Evolutionary conservation across 2,113 vertebrate genomes (phyloP), one percentile per base, ranked within the genome.

Genomic region (Sinocyclocheilus anophthalmus): DNA sequence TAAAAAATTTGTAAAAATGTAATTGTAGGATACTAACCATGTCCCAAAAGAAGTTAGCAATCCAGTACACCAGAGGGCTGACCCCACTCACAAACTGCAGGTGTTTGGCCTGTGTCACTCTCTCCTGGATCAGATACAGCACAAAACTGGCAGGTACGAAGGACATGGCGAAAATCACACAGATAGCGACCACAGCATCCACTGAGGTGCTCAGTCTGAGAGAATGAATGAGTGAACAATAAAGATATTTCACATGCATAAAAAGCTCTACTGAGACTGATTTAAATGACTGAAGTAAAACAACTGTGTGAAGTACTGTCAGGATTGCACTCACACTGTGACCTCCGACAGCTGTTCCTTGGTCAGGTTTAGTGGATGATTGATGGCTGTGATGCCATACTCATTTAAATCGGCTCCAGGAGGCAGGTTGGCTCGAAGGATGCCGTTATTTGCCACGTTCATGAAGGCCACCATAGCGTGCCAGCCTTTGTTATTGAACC

Each of bases 401-500:
- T 96, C 93, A 14, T 95, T 95, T 2, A 96, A 94, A 63, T 93
- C 89, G 76, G 92, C 92, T 77, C 92, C 92, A 83, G 91, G 87
- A 3, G 85, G 93, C 84, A 99, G 91, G 89, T 95, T 94, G 84
- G 96, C 95, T 88, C 97, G 94, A 10, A 99, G 94, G 91, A 99
- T 94, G 84, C 96, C 97, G 0, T 96, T 98, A 92, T 97, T 98
- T 18, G 96, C 97, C 86, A 97, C 93, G 0, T 98, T 99, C 92
- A 98, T 95, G 89, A 98, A 99, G 81, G 95, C 95, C 85, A 96
- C 97, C 94, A 97, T 91, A 73, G 98, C 95, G 7, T 99, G 98
- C 97, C 97, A 98, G 84, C 98, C 98, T 88, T 99, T 99, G 89
- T 98, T 98, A 93, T 97, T 99, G 93, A 96, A 99, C 98, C 97